phyloP scores from a whole-genome alignment of 2,113 vertebrate genomes.

The human (Homo sapiens) region GRCh38 chr2:214361001-214361500 shows the following conservation, averaged over 20 bases:
- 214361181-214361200: neutral
- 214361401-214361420: neutral
- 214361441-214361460: constrained; percentile 32
- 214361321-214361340: constrained; percentile 17
- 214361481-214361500: neutral
- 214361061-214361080: neutral
- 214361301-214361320: constrained; percentile 1
- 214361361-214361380: constrained; percentile 49
- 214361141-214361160: neutral
- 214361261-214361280: constrained; percentile 26
- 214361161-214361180: neutral
- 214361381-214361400: neutral
- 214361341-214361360: constrained; percentile 51
- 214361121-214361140: neutral
- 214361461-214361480: constrained; percentile 24
- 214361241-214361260: neutral
- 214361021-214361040: neutral
- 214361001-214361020: neutral
- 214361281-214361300: neutral
- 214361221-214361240: neutral
- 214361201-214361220: neutral
- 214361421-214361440: neutral
- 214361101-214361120: neutral
- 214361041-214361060: neutral
- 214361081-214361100: neutral